These are phyloP conservation scores for Choloepus hoffmanni DNA, from an alignment of 2,113 vertebrate genomes.

Conservation along the genomic window DNA sequence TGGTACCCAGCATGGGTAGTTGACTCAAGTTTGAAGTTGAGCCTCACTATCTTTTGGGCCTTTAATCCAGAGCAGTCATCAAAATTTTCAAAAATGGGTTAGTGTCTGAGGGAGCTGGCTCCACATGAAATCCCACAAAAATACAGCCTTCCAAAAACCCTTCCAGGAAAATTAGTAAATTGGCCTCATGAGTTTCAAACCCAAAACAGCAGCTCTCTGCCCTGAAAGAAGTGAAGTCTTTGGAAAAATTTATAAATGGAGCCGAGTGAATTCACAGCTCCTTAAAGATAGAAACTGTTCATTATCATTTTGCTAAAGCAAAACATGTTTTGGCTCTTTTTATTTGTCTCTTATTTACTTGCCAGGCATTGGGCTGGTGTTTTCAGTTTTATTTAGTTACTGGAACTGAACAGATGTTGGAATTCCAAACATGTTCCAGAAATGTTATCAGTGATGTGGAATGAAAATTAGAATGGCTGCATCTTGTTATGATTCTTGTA, in stretches of 20 bases:
- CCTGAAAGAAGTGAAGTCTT: not conserved
- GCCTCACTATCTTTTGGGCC: not conserved
- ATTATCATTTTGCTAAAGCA: not conserved
- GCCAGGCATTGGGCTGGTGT: not conserved
- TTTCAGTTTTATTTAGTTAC: conserved; percentile 41
- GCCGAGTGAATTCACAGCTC: not conserved
- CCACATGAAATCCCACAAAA: not conserved
- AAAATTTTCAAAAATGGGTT: not conserved
- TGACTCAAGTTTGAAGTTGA: not conserved
- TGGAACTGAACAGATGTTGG: conserved; percentile 29
- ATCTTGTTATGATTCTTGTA: not conserved
- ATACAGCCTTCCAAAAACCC: not conserved
- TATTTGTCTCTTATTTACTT: not conserved
- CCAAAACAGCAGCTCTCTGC: not conserved
- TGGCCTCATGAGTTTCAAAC: not conserved
- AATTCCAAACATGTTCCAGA: conserved; percentile 22
- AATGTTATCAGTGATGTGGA: not conserved
- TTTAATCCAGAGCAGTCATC: not conserved
- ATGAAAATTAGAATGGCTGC: not conserved
- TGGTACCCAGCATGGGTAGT: not conserved
- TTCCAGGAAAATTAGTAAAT: not conserved
- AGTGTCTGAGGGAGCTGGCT: not conserved
- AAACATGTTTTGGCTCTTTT: not conserved
- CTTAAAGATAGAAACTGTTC: not conserved
- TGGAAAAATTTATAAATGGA: not conserved